These are phyloP conservation scores for Mamestra configurata DNA, from an alignment of 1,140 invertebrate genomes.

Conservation along the genomic window DNA sequence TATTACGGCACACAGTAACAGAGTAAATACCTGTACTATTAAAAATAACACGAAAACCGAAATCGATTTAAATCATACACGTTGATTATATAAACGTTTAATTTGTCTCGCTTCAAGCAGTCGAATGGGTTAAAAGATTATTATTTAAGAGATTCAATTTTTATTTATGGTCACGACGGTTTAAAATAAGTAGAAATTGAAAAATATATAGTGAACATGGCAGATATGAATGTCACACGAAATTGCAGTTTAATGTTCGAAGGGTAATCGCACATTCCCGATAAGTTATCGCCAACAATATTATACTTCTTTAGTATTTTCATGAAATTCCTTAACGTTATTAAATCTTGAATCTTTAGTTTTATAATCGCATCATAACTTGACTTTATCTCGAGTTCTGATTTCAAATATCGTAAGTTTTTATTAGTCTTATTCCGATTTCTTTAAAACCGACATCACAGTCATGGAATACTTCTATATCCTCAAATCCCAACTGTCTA, in stretches of 20 bases:
- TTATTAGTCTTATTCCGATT: too few relatives aligned
- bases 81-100: conserved; percentile 31
- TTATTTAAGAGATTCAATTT: neutral
- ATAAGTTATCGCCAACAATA: neutral
- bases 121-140: conserved; percentile 16
- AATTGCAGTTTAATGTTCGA: neutral
- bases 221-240: neutral
- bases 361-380: too few relatives aligned
- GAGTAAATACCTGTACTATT: conserved; percentile 34
- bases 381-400: too few relatives aligned
- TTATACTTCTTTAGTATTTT: too few relatives aligned
- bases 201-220: neutral
- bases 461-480: too few relatives aligned
- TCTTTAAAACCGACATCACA: too few relatives aligned
- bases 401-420: too few relatives aligned
- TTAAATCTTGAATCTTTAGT: too few relatives aligned
- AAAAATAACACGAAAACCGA: conserved; percentile 33
- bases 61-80: conserved; percentile 35
- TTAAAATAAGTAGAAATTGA: neutral
- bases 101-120: conserved; percentile 12
- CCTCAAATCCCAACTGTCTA: too few relatives aligned
- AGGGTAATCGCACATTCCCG: neutral
- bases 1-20: neutral
- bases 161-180: neutral
- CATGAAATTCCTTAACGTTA: too few relatives aligned